Evolutionary conservation across 1,140 invertebrate species (phyloP), one percentile per base, ranked within the genome.

Genomic region (Orchestia grillus): DNA sequence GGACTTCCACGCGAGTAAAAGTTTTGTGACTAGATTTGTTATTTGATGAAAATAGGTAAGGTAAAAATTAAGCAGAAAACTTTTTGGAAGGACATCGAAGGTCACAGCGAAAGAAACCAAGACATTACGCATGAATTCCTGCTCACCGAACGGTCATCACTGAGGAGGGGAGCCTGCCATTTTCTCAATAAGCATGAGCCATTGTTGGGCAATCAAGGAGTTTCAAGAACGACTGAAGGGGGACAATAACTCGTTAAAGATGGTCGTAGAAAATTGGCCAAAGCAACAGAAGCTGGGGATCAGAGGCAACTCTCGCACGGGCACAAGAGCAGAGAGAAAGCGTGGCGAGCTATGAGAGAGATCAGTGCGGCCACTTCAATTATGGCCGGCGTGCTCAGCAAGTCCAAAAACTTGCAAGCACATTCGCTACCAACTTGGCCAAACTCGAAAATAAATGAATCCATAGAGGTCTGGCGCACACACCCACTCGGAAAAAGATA

Each of bases 391-490:
- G 44, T 44, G 92, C 44, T 47, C 92, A 94, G 92, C 92, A 94
- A 94, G 41, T 45, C 44, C 43, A 94, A 94, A 94, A 94, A 94
- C 92, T 94, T 44, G 92, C 92, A 94, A 94, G 92, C 92, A 94
- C 44, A 44, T 44, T n/a, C 92, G 92, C 92, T 44, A 94, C 44
- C 92, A 94, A 94, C 92, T 94, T 94, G 92, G 92, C 92, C 92
- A 94, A 94, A 45, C 92, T 94, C 92, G 44, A 94, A 94, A 94
- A 94, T 94, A 94, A 94, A 94, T 94, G 92, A 94, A 94, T 94
- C 92, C 92, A 94, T 94, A 45, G 92, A 94, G 92, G 92, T 45
- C 92, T 94, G 40, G 92, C 44, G 47, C 92, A 45, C 44, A 94
- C 92, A 45, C 92, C 92, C 43, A 94, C 92, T 94, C 44, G 92